A percentile compares a stretch with the other conserved stretches of the same genome.
Evolutionary conservation across 2,113 vertebrate species (phyloP).

Genomic region (Bothrops jararaca): DNA sequence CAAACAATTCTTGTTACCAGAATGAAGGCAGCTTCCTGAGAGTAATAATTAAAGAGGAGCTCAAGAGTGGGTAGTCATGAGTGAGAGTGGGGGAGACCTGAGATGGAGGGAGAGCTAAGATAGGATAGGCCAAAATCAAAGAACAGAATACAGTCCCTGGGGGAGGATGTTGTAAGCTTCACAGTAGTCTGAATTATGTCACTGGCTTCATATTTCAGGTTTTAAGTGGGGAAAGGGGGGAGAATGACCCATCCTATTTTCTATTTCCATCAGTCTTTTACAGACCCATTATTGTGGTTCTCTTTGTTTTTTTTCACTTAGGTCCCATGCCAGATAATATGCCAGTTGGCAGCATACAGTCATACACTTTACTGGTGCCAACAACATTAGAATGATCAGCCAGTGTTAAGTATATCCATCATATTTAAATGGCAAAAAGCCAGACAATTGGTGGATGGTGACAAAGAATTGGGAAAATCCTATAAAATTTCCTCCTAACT

Average conservation of each 20-base stretch:
- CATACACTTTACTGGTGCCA: not conserved
- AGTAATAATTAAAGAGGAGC: constrained; percentile 48
- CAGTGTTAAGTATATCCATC: not conserved
- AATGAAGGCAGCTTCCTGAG: constrained; percentile 61
- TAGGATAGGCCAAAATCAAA: constrained; percentile 8
- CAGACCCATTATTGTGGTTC: not conserved
- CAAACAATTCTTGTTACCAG: constrained; percentile 61
- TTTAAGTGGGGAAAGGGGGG: not conserved
- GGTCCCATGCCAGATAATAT: not conserved
- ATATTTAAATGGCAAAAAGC: not conserved
- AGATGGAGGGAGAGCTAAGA: not conserved
- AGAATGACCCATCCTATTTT: not conserved
- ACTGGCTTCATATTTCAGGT: not conserved
- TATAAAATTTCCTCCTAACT: not conserved
- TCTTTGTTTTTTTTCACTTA: not conserved
- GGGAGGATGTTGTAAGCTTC: constrained; percentile 32
- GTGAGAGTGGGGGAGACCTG: not conserved
- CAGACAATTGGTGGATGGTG: not conserved
- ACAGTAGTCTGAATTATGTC: not conserved
- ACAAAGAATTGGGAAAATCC: not conserved
- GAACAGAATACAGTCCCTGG: constrained; percentile 34
- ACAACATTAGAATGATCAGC: not conserved
- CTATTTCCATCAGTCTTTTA: not conserved
- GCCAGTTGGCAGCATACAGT: not conserved
- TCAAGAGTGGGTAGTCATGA: constrained; percentile 55